Conservation (phyloP, 2,113 vertebrate species). For the Garra rufa region DNA sequence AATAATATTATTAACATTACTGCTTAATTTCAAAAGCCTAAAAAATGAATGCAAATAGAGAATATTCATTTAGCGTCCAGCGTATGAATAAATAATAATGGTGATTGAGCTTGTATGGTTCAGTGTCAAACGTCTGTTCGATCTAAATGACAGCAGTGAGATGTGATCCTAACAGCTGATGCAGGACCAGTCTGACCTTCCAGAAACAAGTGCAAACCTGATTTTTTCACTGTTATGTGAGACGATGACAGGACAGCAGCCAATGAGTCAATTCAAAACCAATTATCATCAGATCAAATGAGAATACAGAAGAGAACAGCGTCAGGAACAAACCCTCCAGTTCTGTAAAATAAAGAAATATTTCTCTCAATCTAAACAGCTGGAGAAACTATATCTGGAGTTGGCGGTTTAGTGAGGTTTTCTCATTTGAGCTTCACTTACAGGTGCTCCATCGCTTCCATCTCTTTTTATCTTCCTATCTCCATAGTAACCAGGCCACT, state of each 20-base stretch:
- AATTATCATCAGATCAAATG: background rate
- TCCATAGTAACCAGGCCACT: slow-evolving; percentile 34
- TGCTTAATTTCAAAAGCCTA: no score
- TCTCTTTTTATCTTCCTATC: background rate
- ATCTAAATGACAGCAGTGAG: background rate
- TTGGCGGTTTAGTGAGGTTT: background rate
- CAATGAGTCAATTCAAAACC: background rate
- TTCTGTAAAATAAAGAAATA: no score
- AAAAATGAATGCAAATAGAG: no score
- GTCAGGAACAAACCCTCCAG: background rate
- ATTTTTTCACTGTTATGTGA: no score
- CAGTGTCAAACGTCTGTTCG: no score
- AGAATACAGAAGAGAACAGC: background rate
- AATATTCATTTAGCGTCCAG: background rate
- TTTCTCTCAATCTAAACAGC: background rate
- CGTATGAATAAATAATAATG: background rate
- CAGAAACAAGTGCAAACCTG: background rate
- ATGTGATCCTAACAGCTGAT: no score
- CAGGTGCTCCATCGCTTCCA: background rate
- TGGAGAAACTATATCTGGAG: background rate
- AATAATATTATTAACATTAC: no score
- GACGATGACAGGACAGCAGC: background rate
- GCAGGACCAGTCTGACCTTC: background rate
- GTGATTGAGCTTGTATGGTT: background rate
- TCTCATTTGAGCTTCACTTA: background rate